Conservation (phyloP, 2,888 invertebrate genomes). For the Mythimna vitellina region DNA sequence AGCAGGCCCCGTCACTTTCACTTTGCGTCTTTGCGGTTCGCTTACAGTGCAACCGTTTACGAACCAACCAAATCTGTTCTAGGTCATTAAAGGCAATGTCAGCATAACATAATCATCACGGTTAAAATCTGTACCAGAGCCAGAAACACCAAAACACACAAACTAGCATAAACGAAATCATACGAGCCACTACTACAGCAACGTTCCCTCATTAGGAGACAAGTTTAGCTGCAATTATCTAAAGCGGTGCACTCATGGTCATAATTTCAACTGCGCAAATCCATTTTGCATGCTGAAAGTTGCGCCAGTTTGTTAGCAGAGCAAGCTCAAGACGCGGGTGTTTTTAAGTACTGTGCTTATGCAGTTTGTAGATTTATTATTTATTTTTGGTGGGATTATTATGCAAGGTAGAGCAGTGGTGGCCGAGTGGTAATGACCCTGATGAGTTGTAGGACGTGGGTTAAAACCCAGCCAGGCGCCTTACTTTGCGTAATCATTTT, state of each 20-base stretch:
- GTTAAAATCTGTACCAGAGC: background rate
- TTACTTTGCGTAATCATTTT: too few species aligned
- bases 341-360: conserved; percentile 77
- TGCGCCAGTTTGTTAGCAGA: conserved; percentile 72
- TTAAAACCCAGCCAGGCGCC: too few species aligned
- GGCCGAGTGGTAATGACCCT: too few species aligned
- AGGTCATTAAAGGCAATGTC: too few species aligned
- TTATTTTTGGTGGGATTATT: conserved; percentile 37
- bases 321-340: conserved; percentile 74
- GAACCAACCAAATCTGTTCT: too few species aligned
- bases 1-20: too few species aligned
- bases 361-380: conserved; percentile 71
- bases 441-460: too few species aligned
- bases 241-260: conserved; percentile 79
- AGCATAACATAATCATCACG: background rate
- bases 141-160: conserved; percentile 21
- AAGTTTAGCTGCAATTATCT: conserved; percentile 86
- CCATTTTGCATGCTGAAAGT: conserved; percentile 85
- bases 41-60: too few species aligned
- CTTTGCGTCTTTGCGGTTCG: too few species aligned
- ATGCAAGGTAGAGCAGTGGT: conserved; percentile 3
- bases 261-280: conserved; percentile 74
- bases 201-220: conserved; percentile 81
- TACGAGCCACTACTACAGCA: conserved; percentile 62
- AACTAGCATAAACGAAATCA: conserved; percentile 63